phyloP scores from a whole-genome alignment of 2,797 vertebrate species.

The Propithecus deckenii region DNA sequence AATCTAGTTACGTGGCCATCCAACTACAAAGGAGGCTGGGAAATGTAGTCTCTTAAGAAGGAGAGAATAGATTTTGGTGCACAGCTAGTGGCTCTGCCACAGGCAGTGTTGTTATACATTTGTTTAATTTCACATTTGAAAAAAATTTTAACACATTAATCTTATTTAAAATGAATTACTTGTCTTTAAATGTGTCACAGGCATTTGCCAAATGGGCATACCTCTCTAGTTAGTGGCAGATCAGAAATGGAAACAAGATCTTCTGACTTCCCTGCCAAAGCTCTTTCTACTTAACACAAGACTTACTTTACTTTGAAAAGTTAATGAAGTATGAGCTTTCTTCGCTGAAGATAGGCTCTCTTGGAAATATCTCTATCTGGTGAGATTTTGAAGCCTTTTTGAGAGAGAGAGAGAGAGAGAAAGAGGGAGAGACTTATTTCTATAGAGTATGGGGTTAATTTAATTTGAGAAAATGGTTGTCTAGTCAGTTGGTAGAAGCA shows the following conservation, averaged over 20 bases:
- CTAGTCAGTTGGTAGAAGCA: slow-evolving; percentile 63
- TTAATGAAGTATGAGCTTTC: background rate
- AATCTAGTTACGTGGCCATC: background rate
- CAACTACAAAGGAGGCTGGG: background rate
- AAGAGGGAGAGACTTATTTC: background rate
- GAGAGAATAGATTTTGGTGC: background rate
- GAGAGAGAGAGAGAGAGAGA: background rate
- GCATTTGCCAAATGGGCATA: background rate
- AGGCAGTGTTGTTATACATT: background rate
- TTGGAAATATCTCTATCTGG: slow-evolving; percentile 23
- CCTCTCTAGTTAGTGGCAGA: background rate
- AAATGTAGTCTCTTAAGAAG: background rate
- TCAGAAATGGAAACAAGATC: background rate
- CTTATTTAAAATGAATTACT: slow-evolving; percentile 11
- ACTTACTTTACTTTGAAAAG: background rate
- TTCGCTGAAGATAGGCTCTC: background rate
- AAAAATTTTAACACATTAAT: background rate
- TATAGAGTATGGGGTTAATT: slow-evolving; percentile 57
- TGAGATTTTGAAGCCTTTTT: slow-evolving; percentile 10
- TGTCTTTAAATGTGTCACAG: background rate
- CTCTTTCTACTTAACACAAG: background rate
- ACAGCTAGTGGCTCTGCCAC: background rate
- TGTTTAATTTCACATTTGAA: background rate
- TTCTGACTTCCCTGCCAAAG: background rate
- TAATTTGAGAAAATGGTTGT: slow-evolving; percentile 58